Evolutionary conservation across 2,113 vertebrate genomes (phyloP).

Genomic region (Halcyon senegalensis): DNA sequence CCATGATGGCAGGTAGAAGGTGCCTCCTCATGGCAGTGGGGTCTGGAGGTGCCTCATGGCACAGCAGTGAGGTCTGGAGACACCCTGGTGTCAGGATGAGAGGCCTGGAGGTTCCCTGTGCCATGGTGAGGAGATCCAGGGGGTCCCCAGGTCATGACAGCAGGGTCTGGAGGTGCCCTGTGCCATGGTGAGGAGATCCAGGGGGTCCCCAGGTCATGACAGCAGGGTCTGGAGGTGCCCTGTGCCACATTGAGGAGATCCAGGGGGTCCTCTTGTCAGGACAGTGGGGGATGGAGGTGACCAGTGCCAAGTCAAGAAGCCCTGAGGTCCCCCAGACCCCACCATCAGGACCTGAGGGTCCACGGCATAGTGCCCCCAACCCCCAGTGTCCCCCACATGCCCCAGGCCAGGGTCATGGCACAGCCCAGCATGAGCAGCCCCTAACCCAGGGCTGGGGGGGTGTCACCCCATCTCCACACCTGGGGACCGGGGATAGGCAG

Average conservation of each 20-base stretch:
- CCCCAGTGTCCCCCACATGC: not conserved
- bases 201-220: no score
- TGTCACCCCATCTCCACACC: rapidly evolving
- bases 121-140: no score
- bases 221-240: not conserved
- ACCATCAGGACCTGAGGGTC: not conserved
- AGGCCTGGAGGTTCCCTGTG: not conserved
- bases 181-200: no score
- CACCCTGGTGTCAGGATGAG: not conserved
- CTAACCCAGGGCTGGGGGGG: no score
- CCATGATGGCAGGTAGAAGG: rapidly evolving
- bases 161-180: not conserved
- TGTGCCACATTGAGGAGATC: not conserved
- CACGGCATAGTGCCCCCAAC: not conserved
- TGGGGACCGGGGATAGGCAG: not conserved
- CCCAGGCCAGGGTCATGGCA: not conserved
- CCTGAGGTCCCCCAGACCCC: not conserved
- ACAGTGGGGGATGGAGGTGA: not conserved
- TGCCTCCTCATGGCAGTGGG: rapidly evolving
- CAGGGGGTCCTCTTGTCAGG: not conserved
- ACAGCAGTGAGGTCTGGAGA: not conserved
- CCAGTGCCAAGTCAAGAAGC: no score
- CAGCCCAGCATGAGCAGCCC: not conserved
- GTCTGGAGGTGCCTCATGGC: not conserved
- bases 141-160: no score